Conservation (phyloP, 2,797 vertebrate species). For the Borostomias antarcticus region DNA sequence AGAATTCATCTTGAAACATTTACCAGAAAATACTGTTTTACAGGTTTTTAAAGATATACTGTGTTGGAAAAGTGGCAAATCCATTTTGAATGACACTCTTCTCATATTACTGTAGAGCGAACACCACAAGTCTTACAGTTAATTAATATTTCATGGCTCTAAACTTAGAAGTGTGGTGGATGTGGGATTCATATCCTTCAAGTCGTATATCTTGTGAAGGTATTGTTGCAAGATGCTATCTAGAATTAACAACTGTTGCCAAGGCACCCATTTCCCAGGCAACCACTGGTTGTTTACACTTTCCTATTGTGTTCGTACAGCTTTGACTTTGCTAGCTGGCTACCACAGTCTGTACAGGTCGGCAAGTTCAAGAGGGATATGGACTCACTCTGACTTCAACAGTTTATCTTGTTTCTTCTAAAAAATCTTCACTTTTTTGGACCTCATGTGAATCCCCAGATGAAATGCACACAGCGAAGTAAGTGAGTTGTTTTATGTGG, state of each 20-base stretch:
- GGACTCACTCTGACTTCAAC: slow-evolving; percentile 33
- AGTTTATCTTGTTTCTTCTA: slow-evolving; percentile 27
- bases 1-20: slow-evolving; percentile 9
- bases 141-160: slow-evolving; percentile 73
- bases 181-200: slow-evolving; percentile 62
- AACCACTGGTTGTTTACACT: slow-evolving; percentile 67
- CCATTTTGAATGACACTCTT: slow-evolving; percentile 62
- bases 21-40: slow-evolving; percentile 40
- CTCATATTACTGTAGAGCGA: slow-evolving; percentile 66
- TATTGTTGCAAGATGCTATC: slow-evolving; percentile 60
- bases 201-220: slow-evolving; percentile 50
- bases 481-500: slow-evolving; percentile 19
- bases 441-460: slow-evolving; percentile 30
- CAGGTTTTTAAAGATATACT: slow-evolving; percentile 41
- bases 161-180: slow-evolving; percentile 42
- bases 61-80: slow-evolving; percentile 47
- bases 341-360: slow-evolving; percentile 23
- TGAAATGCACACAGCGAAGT: slow-evolving; percentile 30
- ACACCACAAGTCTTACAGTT: slow-evolving; percentile 53
- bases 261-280: slow-evolving; percentile 70
- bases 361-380: slow-evolving; percentile 21
- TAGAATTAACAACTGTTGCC: slow-evolving; percentile 65
- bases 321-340: slow-evolving; percentile 32
- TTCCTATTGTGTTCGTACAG: slow-evolving; percentile 35
- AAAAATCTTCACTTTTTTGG: no score